These are phyloP conservation scores for Damaliscus lunatus DNA, from an alignment of 2,113 vertebrate species.

Conservation along the genomic window DNA sequence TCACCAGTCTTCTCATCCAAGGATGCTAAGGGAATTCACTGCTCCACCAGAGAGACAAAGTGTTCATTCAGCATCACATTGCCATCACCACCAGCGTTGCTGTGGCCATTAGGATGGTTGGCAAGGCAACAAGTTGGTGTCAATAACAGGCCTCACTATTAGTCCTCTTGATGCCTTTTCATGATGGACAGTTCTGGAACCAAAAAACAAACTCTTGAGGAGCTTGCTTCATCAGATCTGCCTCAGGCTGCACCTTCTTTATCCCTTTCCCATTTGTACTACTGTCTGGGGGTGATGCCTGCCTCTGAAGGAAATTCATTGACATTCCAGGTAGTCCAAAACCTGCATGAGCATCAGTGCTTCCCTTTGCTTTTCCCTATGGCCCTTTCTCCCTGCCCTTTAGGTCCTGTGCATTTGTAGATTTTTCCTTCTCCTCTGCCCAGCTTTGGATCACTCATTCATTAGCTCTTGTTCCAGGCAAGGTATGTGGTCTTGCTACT, in stretches of 20 bases:
- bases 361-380: background rate
- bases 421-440: background rate
- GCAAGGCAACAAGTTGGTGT: background rate
- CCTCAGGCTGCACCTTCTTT: background rate
- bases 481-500: background rate
- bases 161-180: background rate
- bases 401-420: background rate
- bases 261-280: background rate
- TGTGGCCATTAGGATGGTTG: background rate
- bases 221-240: background rate
- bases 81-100: background rate
- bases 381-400: background rate
- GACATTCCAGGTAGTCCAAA: background rate
- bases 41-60: background rate
- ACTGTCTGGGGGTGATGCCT: too few species aligned
- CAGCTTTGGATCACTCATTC: background rate
- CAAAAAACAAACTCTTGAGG: background rate
- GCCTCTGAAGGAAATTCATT: background rate
- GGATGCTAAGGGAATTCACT: background rate
- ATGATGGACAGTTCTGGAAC: background rate
- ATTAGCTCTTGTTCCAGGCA: background rate
- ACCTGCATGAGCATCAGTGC: rapidly evolving
- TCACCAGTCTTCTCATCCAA: background rate
- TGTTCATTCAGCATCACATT: too few species aligned
- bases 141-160: background rate